phyloP scores from a whole-genome alignment of 2,888 invertebrate genomes.

The Leucania comma region DNA sequence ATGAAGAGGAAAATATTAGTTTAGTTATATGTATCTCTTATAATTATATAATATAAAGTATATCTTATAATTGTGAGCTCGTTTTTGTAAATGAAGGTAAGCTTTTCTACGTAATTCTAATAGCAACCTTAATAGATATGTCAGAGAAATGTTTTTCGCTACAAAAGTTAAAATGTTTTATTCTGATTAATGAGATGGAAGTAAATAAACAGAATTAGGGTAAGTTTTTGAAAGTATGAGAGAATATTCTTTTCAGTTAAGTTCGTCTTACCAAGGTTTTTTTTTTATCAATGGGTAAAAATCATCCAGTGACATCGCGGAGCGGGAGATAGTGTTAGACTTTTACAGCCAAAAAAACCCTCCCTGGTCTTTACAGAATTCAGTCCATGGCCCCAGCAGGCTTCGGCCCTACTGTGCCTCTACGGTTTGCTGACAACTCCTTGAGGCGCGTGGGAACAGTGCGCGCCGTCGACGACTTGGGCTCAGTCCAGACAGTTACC shows the following conservation, averaged over 20 bases:
- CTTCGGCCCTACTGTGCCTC: too few species aligned
- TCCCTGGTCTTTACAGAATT: too few species aligned
- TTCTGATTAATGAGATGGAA: conserved; percentile 8
- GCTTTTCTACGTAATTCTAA: conserved; percentile 33
- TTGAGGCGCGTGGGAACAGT: too few species aligned
- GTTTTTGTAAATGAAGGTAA: conserved; percentile 41
- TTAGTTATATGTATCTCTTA: conserved; percentile 24
- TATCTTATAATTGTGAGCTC: conserved; percentile 27
- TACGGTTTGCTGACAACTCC: too few species aligned
- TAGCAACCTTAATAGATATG: conserved; percentile 15
- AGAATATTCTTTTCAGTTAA: not conserved
- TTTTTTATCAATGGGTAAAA: too few species aligned
- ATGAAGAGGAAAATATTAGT: conserved; percentile 42
- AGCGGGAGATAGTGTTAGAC: too few species aligned
- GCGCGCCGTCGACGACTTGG: too few species aligned
- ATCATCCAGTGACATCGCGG: too few species aligned
- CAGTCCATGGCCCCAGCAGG: too few species aligned
- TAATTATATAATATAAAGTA: too few species aligned
- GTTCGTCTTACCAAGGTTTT: not conserved
- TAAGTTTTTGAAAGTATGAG: conserved; percentile 8
- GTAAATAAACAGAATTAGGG: not conserved
- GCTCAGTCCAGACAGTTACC: too few species aligned
- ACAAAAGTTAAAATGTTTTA: conserved; percentile 18
- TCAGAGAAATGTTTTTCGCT: conserved; percentile 21
- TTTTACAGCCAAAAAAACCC: too few species aligned